phyloP scores from a whole-genome alignment of 2,888 invertebrate genomes.

The Drosophila koepferae region DNA sequence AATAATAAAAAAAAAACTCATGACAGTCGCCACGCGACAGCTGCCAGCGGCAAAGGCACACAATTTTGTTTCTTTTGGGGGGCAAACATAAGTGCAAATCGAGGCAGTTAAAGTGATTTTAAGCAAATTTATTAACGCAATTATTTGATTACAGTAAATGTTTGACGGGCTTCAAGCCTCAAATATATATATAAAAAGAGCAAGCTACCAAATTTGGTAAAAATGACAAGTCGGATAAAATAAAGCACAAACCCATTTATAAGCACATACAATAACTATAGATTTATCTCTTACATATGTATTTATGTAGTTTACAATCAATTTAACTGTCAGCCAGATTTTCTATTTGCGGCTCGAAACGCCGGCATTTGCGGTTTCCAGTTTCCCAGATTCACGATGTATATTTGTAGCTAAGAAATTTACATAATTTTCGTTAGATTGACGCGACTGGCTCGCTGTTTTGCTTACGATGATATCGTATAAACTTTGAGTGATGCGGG shows the following conservation, averaged over 20 bases:
- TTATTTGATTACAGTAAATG: slow-evolving; percentile 68
- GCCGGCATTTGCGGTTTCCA: slow-evolving; percentile 41
- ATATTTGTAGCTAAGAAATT: slow-evolving; percentile 52
- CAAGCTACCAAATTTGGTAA: slow-evolving; percentile 67
- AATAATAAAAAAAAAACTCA: slow-evolving; percentile 17
- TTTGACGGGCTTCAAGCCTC: slow-evolving; percentile 15
- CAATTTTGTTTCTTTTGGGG: slow-evolving; percentile 17
- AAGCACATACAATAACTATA: slow-evolving; percentile 35
- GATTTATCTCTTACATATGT: slow-evolving; percentile 55
- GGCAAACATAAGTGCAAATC: slow-evolving; percentile 57
- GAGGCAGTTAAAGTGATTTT: slow-evolving; percentile 58
- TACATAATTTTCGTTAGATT: slow-evolving; percentile 69
- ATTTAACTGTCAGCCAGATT: slow-evolving; percentile 73
- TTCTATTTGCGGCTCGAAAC: slow-evolving; percentile 57
- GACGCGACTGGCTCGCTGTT: slow-evolving; percentile 34
- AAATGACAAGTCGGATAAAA: slow-evolving; percentile 51
- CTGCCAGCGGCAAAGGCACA: slow-evolving; percentile 34
- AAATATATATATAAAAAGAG: slow-evolving; percentile 5
- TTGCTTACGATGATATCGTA: slow-evolving; percentile 20
- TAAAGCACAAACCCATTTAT: slow-evolving; percentile 20
- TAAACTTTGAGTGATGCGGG: not conserved
- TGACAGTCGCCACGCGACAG: slow-evolving; percentile 63
- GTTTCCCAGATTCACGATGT: slow-evolving; percentile 51
- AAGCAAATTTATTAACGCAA: slow-evolving; percentile 74
- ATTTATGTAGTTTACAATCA: slow-evolving; percentile 67